Evolutionary conservation across 2,113 vertebrate species (phyloP), one percentile per base, ranked within the genome.

Genomic region (Gopherus flavomarginatus): DNA sequence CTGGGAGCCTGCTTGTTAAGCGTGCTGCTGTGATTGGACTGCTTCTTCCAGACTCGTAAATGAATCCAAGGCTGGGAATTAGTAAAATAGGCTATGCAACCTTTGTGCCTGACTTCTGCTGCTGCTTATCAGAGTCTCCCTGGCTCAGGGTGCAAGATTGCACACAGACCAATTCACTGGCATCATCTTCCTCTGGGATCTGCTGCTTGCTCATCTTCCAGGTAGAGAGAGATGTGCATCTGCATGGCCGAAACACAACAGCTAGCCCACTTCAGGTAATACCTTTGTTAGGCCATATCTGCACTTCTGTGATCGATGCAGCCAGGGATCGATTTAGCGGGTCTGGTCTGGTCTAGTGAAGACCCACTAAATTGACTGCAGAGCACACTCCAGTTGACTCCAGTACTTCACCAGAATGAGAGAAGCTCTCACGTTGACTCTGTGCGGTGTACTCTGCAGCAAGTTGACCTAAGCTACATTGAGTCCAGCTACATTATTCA

Each of bases 31-130:
- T 47, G 78, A 5, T 24, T 79, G 50, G 27, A 54, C 22, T 85
- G 2, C 42, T 29, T 57, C 78, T 47, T 59, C 17, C 77, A 4
- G 12, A 10, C 81, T 62, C 0, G 0, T 42, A 17, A 75, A 75
- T 75, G 38, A 38, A 44, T 44, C 10, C 21, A 75, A 42, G 72
- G 19, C 42, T 47, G 26, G 75, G 26, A 44, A 47, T 8, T 78
- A 44, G 12, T 47, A 16, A 69, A 21, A 44, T 47, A 26, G 42
- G 75, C 42, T 78, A 7, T 78, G 26, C 7, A 11, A 24, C 72
- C 86, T 81, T 65, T 57, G 16, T 79, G 5, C 1, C 0, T 2
- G 0, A n/a, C 77, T 31, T 6, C 26, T 21, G 8, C 65, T 10
- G 38, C 22, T 0, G 4, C 9, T 87, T 42, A 24, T 38, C 8